These are phyloP conservation scores for Pantherophis alleghaniensis DNA, from an alignment of 2,797 vertebrate genomes.

Conservation along the genomic window DNA sequence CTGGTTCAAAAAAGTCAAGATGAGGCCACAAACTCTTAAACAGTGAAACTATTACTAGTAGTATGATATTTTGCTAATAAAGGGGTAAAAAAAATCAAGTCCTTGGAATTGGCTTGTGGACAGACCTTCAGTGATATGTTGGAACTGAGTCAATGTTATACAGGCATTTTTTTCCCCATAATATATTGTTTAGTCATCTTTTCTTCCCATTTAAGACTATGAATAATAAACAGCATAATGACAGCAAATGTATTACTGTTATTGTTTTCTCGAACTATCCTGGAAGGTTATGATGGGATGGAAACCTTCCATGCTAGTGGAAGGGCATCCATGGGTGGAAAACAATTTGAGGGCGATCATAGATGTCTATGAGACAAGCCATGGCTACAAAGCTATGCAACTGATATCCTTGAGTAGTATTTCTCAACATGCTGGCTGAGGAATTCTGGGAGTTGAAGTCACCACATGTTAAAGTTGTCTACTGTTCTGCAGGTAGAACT, in stretches of 20 bases:
- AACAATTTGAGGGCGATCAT: not conserved
- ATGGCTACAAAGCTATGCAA: not conserved
- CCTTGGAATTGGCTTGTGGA: not conserved
- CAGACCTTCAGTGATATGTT: not conserved
- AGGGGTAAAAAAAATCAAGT: not conserved
- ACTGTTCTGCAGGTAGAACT: not conserved
- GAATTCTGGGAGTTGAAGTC: not conserved
- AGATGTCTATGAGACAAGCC: not conserved
- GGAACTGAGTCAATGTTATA: constrained; percentile 3
- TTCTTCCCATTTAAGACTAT: not conserved
- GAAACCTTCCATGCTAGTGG: not conserved
- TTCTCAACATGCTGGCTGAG: not conserved
- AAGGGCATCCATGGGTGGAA: not conserved
- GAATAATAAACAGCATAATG: not conserved
- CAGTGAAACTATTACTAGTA: not conserved
- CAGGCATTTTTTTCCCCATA: constrained; percentile 8
- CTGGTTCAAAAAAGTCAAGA: not conserved
- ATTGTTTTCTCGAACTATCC: not conserved
- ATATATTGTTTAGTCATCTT: constrained; percentile 16
- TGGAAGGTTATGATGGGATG: not conserved
- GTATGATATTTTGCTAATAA: not conserved
- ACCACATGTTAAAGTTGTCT: not conserved
- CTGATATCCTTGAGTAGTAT: not conserved
- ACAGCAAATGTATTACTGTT: not conserved
- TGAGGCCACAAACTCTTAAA: not conserved